Evolutionary conservation across 2,797 vertebrate species (phyloP).

Genomic region (Serranus cabrilla): DNA sequence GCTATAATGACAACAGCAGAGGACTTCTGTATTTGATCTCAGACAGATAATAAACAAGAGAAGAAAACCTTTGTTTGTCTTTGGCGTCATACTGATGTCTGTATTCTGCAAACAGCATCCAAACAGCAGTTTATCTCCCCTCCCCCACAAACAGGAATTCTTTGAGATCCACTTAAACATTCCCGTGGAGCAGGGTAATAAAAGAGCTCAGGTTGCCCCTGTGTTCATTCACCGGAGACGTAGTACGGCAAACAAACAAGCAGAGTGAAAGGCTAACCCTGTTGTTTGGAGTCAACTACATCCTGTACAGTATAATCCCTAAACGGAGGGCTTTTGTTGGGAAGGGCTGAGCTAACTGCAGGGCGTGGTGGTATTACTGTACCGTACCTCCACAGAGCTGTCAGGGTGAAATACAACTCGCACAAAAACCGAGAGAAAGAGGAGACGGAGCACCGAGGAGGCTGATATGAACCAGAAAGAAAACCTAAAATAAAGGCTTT

Average conservation of each 20-base stretch:
- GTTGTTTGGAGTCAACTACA: constrained; percentile 65
- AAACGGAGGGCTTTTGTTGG: constrained; percentile 69
- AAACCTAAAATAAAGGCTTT: constrained; percentile 24
- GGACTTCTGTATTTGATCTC: neutral
- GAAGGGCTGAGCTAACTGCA: constrained; percentile 48
- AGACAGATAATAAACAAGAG: neutral
- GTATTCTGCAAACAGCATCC: constrained; percentile 11
- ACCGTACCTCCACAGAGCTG: constrained; percentile 53
- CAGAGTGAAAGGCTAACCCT: constrained; percentile 67
- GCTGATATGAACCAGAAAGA: constrained; percentile 3
- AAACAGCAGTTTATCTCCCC: neutral
- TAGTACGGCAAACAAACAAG: constrained; percentile 57
- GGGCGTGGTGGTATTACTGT: constrained; percentile 68
- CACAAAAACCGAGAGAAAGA: constrained; percentile 43
- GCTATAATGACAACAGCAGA: neutral
- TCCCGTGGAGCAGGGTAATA: constrained; percentile 42
- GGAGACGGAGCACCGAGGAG: constrained; percentile 3
- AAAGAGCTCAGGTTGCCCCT: constrained; percentile 63
- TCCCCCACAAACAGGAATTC: neutral
- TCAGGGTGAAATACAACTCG: constrained; percentile 50
- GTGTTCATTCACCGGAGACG: constrained; percentile 58
- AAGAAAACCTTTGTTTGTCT: neutral
- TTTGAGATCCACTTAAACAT: constrained; percentile 31
- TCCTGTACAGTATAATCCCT: constrained; percentile 73
- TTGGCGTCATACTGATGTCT: neutral